A percentile compares a stretch with the other conserved stretches of the same genome.
phyloP scores from a whole-genome alignment of 2,797 vertebrate species.

The Enoplosus armatus region DNA sequence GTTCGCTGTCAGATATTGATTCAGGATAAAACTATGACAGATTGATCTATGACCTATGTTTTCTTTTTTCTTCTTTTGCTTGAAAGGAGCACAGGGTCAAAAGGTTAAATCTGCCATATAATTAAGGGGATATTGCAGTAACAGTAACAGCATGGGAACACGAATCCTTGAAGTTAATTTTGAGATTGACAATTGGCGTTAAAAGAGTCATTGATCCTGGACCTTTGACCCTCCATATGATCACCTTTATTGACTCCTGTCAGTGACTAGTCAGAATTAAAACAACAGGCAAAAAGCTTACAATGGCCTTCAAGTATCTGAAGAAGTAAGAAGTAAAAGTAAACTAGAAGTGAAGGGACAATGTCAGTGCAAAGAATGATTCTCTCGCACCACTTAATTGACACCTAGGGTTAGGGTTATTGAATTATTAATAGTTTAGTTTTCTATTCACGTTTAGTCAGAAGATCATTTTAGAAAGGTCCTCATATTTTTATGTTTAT shows the following conservation, averaged over 20 bases:
- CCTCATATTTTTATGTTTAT: too few relatives aligned
- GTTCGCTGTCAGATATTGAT: constrained; percentile 38
- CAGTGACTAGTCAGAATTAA: not conserved
- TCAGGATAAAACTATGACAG: constrained; percentile 14
- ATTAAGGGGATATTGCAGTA: not conserved
- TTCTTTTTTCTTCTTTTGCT: not conserved
- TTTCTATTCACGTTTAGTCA: too few relatives aligned
- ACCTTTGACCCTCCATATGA: constrained; percentile 20
- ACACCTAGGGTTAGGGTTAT: too few relatives aligned
- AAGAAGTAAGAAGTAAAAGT: not conserved
- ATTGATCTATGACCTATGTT: not conserved
- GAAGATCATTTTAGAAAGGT: too few relatives aligned
- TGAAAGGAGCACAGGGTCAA: not conserved
- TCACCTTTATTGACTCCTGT: constrained; percentile 14
- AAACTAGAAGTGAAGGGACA: not conserved
- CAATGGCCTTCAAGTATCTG: not conserved
- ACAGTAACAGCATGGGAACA: not conserved
- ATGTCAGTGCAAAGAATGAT: not conserved
- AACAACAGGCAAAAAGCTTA: not conserved
- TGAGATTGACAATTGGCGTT: not conserved
- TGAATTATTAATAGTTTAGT: too few relatives aligned
- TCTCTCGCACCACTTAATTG: not conserved
- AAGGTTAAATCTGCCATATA: not conserved
- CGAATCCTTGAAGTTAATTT: not conserved
- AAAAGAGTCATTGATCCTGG: constrained; percentile 5